Conservation (phyloP, 2,797 vertebrate genomes). For the Epinephelus awoara region DNA sequence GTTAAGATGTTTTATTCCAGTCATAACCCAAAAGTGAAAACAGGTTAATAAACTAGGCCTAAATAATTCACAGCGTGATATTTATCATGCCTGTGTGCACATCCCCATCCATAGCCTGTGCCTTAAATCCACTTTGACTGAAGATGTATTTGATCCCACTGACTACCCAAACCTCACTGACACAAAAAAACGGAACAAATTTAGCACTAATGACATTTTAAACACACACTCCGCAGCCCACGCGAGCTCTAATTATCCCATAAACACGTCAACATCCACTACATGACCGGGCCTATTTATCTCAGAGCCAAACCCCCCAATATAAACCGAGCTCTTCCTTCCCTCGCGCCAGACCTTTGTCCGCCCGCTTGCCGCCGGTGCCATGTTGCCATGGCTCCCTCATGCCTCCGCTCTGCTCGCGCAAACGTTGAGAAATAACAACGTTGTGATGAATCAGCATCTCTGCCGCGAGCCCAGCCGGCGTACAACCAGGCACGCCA, state of each 20-base stretch:
- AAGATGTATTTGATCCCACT: background rate
- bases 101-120: background rate
- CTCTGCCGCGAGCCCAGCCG: constrained; percentile 60
- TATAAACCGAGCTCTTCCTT: constrained; percentile 42
- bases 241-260: constrained; percentile 29
- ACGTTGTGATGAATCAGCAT: constrained; percentile 93
- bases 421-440: constrained; percentile 82
- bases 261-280: constrained; percentile 23
- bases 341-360: constrained; percentile 83
- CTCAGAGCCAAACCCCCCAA: constrained; percentile 13
- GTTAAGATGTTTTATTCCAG: constrained; percentile 7
- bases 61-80: background rate
- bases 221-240: constrained; percentile 16
- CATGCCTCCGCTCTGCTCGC: constrained; percentile 78
- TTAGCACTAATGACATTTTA: constrained; percentile 15
- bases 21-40: background rate
- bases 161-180: background rate
- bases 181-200: background rate
- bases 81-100: background rate
- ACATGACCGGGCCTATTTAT: constrained; percentile 14
- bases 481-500: constrained; percentile 20
- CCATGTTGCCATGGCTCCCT: constrained; percentile 86
- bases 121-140: constrained; percentile 5
- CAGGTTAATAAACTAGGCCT: background rate
- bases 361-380: constrained; percentile 77